Base-by-base conservation (phyloP, 35 echinoderm and acorn worm genomes). In the Acanthaster planci region DNA sequence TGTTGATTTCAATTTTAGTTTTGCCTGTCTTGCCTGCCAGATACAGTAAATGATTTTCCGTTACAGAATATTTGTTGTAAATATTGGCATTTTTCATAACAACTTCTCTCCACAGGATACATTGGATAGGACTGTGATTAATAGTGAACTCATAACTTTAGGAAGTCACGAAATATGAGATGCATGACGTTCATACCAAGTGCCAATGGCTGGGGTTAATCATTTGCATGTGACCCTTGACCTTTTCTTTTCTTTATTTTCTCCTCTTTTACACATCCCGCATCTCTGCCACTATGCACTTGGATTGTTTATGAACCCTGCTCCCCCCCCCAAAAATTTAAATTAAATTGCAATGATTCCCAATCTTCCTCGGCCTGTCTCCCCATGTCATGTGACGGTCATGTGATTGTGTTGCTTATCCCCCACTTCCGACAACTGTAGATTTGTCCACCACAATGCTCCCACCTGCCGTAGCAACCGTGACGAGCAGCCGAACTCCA, bases 371-470 rank as follows among this genome's bases (percentile, higher is more conserved):
- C 12, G 42, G 4, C 42, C 42, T 47, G 42, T 47, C 42, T 47
- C 4, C 4, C 42, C 42, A 12, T 21, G 19, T 72, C 34, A 34
- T 72, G 60, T 29, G 31, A 29, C 8, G 18, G 15, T 67, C 31
- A 67, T 32, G 60, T 67, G 60, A 67, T 32, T 67, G 64, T 72
- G 64, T 72, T 72, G 64, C 64, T 72, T 72, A 72, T 72, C 64
- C 57, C 27, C 57, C 64, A 2, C 29, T 4, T 34, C 19, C 9
- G 64, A 72, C 30, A 72, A 72, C 23, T 72, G 64, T 72, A 72
- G 64, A 72, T 72, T 34, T 72, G 64, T 10, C 64, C 22, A 72
- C 64, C 64, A 72, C 64, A 1, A 72, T 72, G 14, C 64, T 26
- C 64, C 64, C 64, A 72, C 64, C 64, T 72, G 23, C 64, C 23